Percentiles rank a stretch among this genome's conserved stretches.
These are phyloP conservation scores for Babyrousa celebensis DNA, from an alignment of 2,797 vertebrate genomes.

Conservation along the genomic window DNA sequence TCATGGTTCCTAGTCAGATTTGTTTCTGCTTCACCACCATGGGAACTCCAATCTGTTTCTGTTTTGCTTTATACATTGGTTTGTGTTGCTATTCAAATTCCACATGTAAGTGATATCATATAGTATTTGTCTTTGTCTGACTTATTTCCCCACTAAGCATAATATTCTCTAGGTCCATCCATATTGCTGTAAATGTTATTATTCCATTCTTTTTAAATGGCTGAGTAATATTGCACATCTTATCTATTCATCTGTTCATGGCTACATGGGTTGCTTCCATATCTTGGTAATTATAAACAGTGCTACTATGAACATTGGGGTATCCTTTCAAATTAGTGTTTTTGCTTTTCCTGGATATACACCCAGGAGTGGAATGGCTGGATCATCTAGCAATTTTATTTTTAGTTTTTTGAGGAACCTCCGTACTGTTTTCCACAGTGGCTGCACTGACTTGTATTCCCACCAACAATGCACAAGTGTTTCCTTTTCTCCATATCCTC, in stretches of 20 bases:
- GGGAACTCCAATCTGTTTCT: too few relatives aligned
- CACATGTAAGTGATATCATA: too few relatives aligned
- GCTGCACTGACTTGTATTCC: background rate
- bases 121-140: too few relatives aligned
- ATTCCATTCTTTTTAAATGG: too few relatives aligned
- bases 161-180: too few relatives aligned
- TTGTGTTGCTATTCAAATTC: too few relatives aligned
- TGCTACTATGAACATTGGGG: background rate
- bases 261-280: background rate
- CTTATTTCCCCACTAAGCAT: too few relatives aligned
- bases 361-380: background rate
- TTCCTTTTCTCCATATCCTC: background rate
- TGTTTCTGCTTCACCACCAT: too few relatives aligned
- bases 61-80: too few relatives aligned
- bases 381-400: background rate
- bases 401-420: background rate
- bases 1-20: too few relatives aligned
- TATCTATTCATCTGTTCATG: background rate
- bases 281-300: background rate
- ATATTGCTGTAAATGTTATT: too few relatives aligned
- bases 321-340: background rate
- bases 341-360: background rate
- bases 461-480: background rate
- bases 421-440: background rate
- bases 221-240: background rate